Conservation (phyloP, 2,113 vertebrate species). For the Herpetotheres cachinnans region DNA sequence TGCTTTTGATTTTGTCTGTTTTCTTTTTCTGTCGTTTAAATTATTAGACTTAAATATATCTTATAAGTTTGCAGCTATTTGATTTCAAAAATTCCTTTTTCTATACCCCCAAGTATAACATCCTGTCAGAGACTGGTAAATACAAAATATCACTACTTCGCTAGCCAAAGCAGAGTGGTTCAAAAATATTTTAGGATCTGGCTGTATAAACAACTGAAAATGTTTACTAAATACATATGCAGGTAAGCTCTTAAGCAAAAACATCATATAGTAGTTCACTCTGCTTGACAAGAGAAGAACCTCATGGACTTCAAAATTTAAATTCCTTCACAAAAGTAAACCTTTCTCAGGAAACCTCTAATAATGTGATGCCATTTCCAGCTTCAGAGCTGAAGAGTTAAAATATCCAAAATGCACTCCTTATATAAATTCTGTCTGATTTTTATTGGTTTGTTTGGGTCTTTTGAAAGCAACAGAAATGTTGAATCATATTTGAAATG, state of each 20-base stretch:
- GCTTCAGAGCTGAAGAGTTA: neutral
- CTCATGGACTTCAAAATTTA: neutral
- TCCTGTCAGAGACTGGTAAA: neutral
- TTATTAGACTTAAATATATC: neutral
- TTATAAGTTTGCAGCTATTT: neutral
- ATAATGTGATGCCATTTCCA: neutral
- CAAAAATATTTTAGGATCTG: neutral
- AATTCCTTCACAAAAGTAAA: neutral
- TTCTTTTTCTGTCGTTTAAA: neutral
- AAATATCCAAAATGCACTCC: neutral
- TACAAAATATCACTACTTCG: neutral
- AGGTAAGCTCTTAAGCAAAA: neutral
- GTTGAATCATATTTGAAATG: neutral
- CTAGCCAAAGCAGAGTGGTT: neutral
- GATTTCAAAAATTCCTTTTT: neutral
- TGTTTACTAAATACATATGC: neutral
- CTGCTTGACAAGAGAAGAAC: neutral
- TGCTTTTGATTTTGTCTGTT: neutral
- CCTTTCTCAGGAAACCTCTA: neutral
- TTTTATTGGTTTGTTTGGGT: neutral
- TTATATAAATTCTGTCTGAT: neutral
- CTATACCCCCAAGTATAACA: neutral
- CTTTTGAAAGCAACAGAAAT: neutral
- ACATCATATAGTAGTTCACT: neutral
- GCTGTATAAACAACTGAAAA: neutral